These are phyloP conservation scores for Oreochromis mossambicus DNA, from an alignment of 2,797 vertebrate species.

Conservation along the genomic window DNA sequence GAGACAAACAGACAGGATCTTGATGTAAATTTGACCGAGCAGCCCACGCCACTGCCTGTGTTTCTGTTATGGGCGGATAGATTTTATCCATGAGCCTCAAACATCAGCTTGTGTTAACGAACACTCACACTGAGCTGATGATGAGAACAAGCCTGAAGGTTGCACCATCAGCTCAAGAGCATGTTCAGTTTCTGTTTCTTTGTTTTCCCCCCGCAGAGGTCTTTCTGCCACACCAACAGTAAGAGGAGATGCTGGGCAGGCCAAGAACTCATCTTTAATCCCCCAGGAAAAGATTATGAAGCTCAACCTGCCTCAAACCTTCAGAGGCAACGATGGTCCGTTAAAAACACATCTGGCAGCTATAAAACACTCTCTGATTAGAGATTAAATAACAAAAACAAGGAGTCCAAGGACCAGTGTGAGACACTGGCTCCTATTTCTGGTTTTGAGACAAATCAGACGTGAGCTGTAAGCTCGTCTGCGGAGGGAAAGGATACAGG, in stretches of 20 bases:
- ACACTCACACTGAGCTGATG: neutral
- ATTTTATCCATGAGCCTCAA: neutral
- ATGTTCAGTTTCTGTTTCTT: neutral
- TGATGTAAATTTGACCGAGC: neutral
- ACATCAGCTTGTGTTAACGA: neutral
- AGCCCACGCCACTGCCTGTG: neutral
- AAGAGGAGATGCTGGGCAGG: neutral
- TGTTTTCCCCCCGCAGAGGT: rapidly evolving
- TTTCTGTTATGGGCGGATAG: neutral
- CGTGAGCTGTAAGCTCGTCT: neutral
- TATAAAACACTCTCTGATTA: neutral
- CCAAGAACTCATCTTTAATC: neutral
- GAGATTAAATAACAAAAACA: neutral
- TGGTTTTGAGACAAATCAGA: neutral
- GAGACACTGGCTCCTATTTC: neutral
- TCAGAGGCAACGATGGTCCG: neutral
- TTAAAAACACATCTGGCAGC: neutral
- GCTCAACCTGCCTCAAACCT: neutral
- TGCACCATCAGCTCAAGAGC: neutral
- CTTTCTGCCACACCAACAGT: neutral
- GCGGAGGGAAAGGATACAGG: neutral
- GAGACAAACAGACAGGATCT: rapidly evolving
- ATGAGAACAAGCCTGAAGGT: neutral
- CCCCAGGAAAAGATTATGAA: neutral
- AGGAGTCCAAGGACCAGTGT: neutral